Evolutionary conservation across 37 sponge, comb jelly and placozoan genomes (phyloP), one percentile per base, ranked within the genome.

Genomic region (Hexactinellida sp.): DNA sequence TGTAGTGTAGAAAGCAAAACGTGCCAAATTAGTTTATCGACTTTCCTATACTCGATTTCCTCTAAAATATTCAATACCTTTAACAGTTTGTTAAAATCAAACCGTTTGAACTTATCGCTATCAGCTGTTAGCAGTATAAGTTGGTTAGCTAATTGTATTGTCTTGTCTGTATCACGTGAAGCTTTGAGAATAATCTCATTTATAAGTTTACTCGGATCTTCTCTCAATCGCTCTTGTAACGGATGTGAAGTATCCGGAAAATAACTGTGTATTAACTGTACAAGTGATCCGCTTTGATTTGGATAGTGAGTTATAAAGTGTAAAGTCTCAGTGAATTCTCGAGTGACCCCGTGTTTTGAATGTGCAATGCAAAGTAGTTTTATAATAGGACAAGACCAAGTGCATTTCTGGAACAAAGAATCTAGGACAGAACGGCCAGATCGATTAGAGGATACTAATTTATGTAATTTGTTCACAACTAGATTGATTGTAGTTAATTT

Each of bases 1-100:
- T 95, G 54, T 87, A 88, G 39, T 88, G 89, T 9, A 90, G 88
- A 19, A 90, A 90, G 83, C 89, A 95, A 89, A 92, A 92, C 76
- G 34, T 63, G 76, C 76, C 76, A 63, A 7, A 63, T 63, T 23
- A 63, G 34, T 23, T 63, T 10, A 63, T 63, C 34, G 13, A 63
- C 34, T 28, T 63, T 63, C 5, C 34, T 63, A 23, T 63, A 63
- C 76, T 63, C 76, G 3, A 63, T 63, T 23, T 63, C 76, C 13
- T 63, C 76, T 21, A 63, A 23, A 23, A 63, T 63, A 63, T 63
- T 63, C 76, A 63, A 10, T 32, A 63, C 76, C 30, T n/a, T 63
- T 28, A 63, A 7, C 13, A 63, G 13, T 23, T 63, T 63, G 30
- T 63, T 63, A 23, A 63, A 63, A 63, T 63, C 76, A n/a, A 63